phyloP scores from a whole-genome alignment of 2,888 invertebrate genomes.

The Chironomus tentans region DNA sequence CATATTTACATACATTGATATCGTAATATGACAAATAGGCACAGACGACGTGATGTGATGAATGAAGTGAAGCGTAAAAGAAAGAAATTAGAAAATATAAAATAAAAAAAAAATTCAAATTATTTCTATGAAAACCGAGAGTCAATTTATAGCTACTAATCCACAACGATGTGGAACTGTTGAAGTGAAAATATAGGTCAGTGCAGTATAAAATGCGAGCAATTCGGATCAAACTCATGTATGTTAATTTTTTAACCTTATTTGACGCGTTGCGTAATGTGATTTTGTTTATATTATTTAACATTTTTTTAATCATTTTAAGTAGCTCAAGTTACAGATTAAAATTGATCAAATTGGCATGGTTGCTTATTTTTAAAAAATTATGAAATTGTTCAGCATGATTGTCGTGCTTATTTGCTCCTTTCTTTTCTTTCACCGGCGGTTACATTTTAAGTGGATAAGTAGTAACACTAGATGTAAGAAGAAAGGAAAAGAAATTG shows the following conservation, averaged over 20 bases:
- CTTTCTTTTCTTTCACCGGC: background rate
- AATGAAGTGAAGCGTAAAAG: too few relatives aligned
- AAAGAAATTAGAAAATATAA: too few relatives aligned
- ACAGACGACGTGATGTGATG: too few relatives aligned
- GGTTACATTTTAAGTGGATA: background rate
- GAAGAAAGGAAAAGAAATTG: background rate
- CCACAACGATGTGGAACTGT: background rate
- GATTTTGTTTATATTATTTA: background rate
- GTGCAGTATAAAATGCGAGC: background rate
- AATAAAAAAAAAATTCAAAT: too few relatives aligned
- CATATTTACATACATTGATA: too few relatives aligned
- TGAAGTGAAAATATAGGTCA: background rate
- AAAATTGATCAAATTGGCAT: background rate
- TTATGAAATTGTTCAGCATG: background rate
- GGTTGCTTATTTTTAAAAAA: background rate
- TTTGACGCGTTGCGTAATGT: background rate
- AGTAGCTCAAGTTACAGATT: background rate
- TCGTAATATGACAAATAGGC: too few relatives aligned
- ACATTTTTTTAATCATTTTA: background rate
- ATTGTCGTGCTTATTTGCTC: background rate
- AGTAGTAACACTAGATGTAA: background rate
- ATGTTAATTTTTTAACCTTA: too few relatives aligned
- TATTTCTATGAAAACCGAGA: background rate
- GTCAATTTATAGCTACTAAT: background rate
- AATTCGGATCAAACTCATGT: background rate